Evolutionary conservation across 2,888 invertebrate genomes (phyloP).

Genomic region (Ellobium chinense): DNA sequence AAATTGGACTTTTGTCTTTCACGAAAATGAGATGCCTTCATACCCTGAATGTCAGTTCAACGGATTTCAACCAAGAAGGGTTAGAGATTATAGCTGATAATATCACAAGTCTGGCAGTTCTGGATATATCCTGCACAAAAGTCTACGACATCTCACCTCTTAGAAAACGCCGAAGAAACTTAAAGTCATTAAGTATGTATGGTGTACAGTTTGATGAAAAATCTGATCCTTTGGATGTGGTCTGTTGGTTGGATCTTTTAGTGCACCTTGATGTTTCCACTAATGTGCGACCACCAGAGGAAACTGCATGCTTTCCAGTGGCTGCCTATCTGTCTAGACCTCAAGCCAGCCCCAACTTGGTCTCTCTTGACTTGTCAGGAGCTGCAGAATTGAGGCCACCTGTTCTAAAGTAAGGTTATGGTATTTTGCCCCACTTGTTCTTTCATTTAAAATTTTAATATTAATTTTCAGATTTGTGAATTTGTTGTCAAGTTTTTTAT

Average conservation of each 20-base stretch:
- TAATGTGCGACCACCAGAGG: too few relatives aligned
- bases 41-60: conserved; percentile 84
- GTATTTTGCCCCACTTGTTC: too few relatives aligned
- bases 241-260: conserved; percentile 81
- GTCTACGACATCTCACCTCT: conserved; percentile 84
- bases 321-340: too few relatives aligned
- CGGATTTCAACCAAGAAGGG: conserved; percentile 85
- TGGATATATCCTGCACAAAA: conserved; percentile 85
- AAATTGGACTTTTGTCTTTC: conserved; percentile 83
- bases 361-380: too few relatives aligned
- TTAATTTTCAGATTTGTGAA: too few relatives aligned
- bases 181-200: conserved; percentile 83
- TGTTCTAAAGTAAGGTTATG: too few relatives aligned
- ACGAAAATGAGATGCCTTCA: conserved; percentile 83
- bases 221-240: conserved; percentile 79
- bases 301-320: too few relatives aligned
- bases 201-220: conserved; percentile 79
- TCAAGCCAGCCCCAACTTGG: too few relatives aligned
- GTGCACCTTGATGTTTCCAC: conserved; percentile 83
- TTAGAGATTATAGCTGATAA: conserved; percentile 85
- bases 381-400: too few relatives aligned
- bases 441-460: too few relatives aligned
- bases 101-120: conserved; percentile 83
- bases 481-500: too few relatives aligned
- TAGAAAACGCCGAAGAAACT: conserved; percentile 81